These are phyloP conservation scores for Oscheius onirici DNA, from an alignment of 2,888 invertebrate species.

Conservation along the genomic window DNA sequence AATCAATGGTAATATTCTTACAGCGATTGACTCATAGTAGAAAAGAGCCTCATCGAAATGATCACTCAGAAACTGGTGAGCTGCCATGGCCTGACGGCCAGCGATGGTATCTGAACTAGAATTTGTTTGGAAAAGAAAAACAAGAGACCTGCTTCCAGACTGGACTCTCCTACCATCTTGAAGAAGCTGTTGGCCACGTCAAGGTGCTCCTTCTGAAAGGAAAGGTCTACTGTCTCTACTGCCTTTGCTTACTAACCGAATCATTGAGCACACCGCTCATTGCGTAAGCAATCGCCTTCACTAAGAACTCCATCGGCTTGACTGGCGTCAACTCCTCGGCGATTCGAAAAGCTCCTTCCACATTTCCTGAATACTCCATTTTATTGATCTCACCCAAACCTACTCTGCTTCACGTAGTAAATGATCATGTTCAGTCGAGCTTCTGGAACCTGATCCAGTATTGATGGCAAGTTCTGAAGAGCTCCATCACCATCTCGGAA, in stretches of 20 bases:
- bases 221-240: conserved; percentile 46
- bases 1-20: neutral
- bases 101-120: conserved; percentile 95
- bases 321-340: conserved; percentile 86
- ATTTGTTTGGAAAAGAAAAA: too few species aligned
- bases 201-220: conserved; percentile 85
- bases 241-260: conserved; percentile 79
- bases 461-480: conserved; percentile 81
- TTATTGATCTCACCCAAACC: neutral
- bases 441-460: conserved; percentile 95
- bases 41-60: conserved; percentile 81
- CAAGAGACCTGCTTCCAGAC: conserved; percentile 9
- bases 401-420: conserved; percentile 84
- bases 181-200: conserved; percentile 95
- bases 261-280: conserved; percentile 89
- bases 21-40: conserved; percentile 22
- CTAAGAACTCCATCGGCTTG: conserved; percentile 92
- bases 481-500: conserved; percentile 69
- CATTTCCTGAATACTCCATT: conserved; percentile 50
- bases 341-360: conserved; percentile 56
- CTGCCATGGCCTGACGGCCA: conserved; percentile 96
- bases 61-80: conserved; percentile 90
- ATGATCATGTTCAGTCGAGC: conserved; percentile 94
- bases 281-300: conserved; percentile 95
- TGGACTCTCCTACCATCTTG: conserved; percentile 83